Evolutionary conservation across 2,113 vertebrate genomes (phyloP).

Genomic region (Mormyrus lacerda): DNA sequence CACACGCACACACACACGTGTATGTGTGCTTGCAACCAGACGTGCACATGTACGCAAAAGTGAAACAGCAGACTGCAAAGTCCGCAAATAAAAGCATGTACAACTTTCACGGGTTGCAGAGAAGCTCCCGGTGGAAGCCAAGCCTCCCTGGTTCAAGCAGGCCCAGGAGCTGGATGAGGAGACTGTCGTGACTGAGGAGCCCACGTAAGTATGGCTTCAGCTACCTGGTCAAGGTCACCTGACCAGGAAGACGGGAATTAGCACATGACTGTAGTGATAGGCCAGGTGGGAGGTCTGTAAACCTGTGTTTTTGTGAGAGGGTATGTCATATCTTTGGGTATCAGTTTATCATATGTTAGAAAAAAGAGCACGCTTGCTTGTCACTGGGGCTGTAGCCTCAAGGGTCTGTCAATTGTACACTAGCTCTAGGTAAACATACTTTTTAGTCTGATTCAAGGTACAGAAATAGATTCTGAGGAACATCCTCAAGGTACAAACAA

Average conservation of each 20-base stretch:
- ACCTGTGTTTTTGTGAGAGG: background rate
- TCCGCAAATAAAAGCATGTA: background rate
- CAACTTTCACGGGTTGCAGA: slow-evolving; percentile 54
- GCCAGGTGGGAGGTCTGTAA: background rate
- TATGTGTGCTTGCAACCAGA: background rate
- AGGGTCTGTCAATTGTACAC: too few relatives aligned
- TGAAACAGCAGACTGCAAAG: background rate
- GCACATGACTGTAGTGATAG: background rate
- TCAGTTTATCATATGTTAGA: background rate
- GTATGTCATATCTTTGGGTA: background rate
- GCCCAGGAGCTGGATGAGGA: slow-evolving; percentile 89
- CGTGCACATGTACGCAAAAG: background rate
- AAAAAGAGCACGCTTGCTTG: too few relatives aligned
- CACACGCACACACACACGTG: background rate
- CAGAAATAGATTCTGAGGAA: too few relatives aligned
- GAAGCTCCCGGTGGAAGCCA: slow-evolving; percentile 83
- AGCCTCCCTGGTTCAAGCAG: slow-evolving; percentile 90
- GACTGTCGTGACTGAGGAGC: slow-evolving; percentile 72
- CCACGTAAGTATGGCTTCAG: slow-evolving; percentile 71
- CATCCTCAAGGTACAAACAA: too few relatives aligned
- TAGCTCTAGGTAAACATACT: too few relatives aligned
- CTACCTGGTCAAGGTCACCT: background rate
- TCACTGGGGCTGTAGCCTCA: too few relatives aligned
- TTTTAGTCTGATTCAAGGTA: too few relatives aligned
- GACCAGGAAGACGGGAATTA: background rate